Evolutionary conservation across 2,888 invertebrate genomes (phyloP), one percentile per base, ranked within the genome.

Genomic region (Amitus sp.): DNA sequence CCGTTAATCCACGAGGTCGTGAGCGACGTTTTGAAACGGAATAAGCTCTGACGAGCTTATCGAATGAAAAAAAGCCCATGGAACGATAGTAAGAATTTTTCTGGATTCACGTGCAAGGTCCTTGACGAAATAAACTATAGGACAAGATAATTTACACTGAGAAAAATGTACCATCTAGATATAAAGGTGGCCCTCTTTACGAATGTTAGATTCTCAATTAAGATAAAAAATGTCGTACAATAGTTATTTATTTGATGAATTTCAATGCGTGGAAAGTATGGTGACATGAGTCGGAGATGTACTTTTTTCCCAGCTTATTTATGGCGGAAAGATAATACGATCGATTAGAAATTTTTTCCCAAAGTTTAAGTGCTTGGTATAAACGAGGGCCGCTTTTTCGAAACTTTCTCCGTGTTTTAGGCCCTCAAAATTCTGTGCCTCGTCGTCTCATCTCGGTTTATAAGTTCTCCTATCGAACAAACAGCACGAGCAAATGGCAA

Each of bases 11-110:
- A 4, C 9, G 17, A n/a, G 40, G 18, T 40, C 30, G 15, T n/a
- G 12, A 15, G 15, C 15, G 15, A 39, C 15, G 7, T 17, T 15
- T 39, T 17, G 39, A n/a, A 3, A 10, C 3, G 10, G 45, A 57
- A 62, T 57, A 57, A 62, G 57, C 52, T 37, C 43, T 40, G 50
- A 57, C 57, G 57, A 43, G 53, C 62, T 49, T 62, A 50, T 52
- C 49, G 42, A 50, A 53, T 27, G 2, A 37, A 49, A 62, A 23
- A 59, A 62, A 39, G 45, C 10, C 15, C 4, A 39, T 7, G 15
- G 17, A 12, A 12, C 15, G 39, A 13, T 4, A 27, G 40, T 49
- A 54, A 49, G 49, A 30, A 51, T 42, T n/a, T n/a, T n/a, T n/a
- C n/a, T n/a, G n/a, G n/a, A n/a, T n/a, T n/a, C n/a, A n/a, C n/a